These are phyloP conservation scores for Protobothrops flavoviridis DNA, from an alignment of 2,113 vertebrate genomes.

Conservation along the genomic window DNA sequence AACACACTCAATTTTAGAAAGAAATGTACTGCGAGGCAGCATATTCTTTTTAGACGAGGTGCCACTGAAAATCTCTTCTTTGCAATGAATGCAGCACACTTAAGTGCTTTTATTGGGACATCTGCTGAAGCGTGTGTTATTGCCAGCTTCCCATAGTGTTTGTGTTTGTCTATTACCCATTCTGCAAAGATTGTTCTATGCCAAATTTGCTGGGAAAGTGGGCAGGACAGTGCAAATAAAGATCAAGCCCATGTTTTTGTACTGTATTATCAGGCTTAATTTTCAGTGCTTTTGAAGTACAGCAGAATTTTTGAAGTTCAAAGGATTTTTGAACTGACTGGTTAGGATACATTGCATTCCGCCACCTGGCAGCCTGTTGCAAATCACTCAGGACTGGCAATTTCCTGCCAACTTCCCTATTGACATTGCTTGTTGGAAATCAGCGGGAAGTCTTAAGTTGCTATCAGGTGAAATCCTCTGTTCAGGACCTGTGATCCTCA, in stretches of 20 bases:
- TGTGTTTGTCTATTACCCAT: not conserved
- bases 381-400: no score
- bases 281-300: not conserved
- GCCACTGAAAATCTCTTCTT: not conserved
- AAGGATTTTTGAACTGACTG: not conserved
- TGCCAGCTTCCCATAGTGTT: not conserved
- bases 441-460: no score
- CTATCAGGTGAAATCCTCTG: no score
- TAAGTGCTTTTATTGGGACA: not conserved
- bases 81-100: not conserved
- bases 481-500: no score
- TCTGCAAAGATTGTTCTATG: not conserved
- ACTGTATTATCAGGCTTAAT: not conserved
- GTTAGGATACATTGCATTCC: not conserved
- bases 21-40: not conserved
- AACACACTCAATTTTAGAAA: not conserved
- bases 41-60: no score
- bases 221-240: not conserved
- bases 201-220: not conserved
- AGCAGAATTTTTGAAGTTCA: no score
- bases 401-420: no score
- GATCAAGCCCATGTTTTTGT: not conserved
- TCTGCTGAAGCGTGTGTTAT: not conserved
- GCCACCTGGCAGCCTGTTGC: no score
- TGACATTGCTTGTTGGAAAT: no score